phyloP scores from a whole-genome alignment of 64 coral and sea anemone species.

The Acropora yongei region DNA sequence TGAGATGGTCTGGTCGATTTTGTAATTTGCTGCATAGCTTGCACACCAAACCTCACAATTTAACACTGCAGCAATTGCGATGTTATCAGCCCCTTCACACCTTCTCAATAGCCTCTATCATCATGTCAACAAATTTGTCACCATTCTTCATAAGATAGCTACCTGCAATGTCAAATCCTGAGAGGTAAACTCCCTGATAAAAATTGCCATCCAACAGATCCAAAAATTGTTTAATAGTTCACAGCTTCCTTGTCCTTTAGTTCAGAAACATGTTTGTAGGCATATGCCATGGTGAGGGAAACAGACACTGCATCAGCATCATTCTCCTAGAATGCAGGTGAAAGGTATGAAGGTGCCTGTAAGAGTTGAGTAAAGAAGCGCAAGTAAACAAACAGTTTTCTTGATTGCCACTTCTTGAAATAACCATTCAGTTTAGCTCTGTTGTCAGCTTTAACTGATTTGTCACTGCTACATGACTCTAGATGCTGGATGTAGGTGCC shows the following conservation, averaged over 20 bases:
- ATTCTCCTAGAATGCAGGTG: neutral
- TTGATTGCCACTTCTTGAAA: slow-evolving; percentile 47
- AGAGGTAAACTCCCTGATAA: neutral
- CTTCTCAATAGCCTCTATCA: neutral
- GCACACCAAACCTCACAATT: neutral
- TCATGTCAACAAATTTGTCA: neutral
- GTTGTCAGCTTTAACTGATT: slow-evolving; percentile 52
- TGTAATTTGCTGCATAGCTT: neutral
- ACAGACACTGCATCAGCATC: no score
- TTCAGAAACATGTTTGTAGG: neutral
- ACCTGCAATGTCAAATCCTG: neutral
- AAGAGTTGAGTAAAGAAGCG: neutral
- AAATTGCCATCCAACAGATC: neutral
- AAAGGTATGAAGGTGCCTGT: neutral
- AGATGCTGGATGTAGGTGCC: slow-evolving; percentile 11
- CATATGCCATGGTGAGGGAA: neutral
- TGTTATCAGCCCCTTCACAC: neutral
- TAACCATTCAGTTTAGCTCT: slow-evolving; percentile 50
- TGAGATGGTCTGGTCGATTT: neutral
- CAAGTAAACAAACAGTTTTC: slow-evolving; percentile 16
- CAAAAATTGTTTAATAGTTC: neutral
- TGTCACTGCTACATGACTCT: slow-evolving; percentile 33
- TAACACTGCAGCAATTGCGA: neutral
- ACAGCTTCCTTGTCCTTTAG: neutral
- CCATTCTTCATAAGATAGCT: neutral